Evolutionary conservation across 30 jellyfish, hydroid and myxozoan species (phyloP).

Genomic region (Aurelia aurita complex sp. Pacific): DNA sequence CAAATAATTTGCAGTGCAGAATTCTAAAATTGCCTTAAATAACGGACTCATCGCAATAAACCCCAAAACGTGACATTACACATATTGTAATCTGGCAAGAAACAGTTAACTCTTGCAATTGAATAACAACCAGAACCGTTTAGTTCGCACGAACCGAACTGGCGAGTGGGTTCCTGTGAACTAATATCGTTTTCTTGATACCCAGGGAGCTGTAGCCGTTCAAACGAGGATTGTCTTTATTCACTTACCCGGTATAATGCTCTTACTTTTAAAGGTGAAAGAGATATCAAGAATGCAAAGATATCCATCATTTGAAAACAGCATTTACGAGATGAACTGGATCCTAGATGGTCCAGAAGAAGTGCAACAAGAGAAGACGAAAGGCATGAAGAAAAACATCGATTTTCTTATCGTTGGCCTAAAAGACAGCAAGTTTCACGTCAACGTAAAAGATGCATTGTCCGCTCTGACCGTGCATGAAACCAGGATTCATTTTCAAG

Average conservation of each 20-base stretch:
- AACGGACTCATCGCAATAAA: no score
- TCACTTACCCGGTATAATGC: background rate
- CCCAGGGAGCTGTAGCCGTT: no score
- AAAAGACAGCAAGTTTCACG: conserved; percentile 2
- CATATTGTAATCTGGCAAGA: no score
- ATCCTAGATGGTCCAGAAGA: background rate
- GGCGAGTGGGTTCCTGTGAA: no score
- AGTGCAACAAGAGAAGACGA: background rate
- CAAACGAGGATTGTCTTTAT: no score
- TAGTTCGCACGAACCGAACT: no score
- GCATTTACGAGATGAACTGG: conserved; percentile 69
- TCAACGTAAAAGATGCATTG: conserved; percentile 1
- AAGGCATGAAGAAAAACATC: background rate
- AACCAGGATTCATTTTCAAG: background rate
- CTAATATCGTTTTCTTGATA: no score
- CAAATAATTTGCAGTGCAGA: no score
- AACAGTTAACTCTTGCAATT: no score
- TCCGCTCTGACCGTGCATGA: conserved; percentile 8
- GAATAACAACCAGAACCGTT: no score
- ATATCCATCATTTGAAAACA: conserved; percentile 37
- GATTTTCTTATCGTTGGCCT: conserved; percentile 46
- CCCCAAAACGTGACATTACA: no score
- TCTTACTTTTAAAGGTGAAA: conserved; percentile 39
- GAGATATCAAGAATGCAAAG: conserved; percentile 48
- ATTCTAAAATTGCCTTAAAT: no score